Conservation (phyloP, 1,140 invertebrate genomes). For the Drosophila simulans region DNA sequence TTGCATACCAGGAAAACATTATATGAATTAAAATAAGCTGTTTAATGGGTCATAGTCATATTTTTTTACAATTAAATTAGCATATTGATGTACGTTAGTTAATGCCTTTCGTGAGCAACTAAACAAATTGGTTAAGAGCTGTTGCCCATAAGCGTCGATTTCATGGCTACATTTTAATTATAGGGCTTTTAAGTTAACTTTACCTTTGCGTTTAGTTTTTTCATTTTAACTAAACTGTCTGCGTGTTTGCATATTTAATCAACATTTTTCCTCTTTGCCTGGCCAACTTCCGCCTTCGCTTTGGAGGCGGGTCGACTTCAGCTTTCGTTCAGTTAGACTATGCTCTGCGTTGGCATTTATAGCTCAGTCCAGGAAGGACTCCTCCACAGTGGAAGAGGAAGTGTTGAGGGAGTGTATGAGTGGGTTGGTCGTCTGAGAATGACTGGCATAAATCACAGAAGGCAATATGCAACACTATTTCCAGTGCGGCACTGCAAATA, state of each 20-base stretch:
- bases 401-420: background rate
- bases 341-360: conserved; percentile 15
- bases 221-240: conserved; percentile 19
- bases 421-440: conserved; percentile 8
- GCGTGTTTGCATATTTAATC: conserved; percentile 35
- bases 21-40: too few species aligned
- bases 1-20: too few species aligned
- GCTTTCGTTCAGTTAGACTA: conserved; percentile 7
- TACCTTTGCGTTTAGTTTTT: conserved; percentile 14
- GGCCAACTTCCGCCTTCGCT: conserved; percentile 9
- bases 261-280: conserved; percentile 22
- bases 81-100: background rate
- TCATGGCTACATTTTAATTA: conserved; percentile 6
- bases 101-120: conserved; percentile 1
- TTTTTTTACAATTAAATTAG: background rate
- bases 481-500: conserved; percentile 9
- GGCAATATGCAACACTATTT: conserved; percentile 25
- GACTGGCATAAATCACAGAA: conserved; percentile 28
- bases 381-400: background rate
- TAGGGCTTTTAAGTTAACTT: conserved; percentile 3
- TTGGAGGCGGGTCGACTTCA: conserved; percentile 1
- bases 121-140: conserved; percentile 1
- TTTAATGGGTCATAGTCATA: too few species aligned
- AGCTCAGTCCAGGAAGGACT: background rate
- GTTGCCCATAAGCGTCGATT: background rate